Conservation (phyloP, 2,888 invertebrate species). For the Willowsia nigromaculata region DNA sequence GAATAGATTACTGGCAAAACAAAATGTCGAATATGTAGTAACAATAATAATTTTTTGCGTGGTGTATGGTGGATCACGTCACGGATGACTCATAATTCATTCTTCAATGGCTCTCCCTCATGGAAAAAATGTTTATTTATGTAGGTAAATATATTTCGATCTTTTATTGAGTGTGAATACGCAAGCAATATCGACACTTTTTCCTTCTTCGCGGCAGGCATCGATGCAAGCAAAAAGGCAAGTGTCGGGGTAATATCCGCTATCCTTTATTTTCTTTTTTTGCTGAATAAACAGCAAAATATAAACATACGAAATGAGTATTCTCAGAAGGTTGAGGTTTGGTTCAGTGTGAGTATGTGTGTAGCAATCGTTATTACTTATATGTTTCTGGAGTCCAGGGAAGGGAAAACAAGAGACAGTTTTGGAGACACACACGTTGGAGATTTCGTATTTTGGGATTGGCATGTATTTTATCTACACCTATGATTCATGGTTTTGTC, state of each 20-base stretch:
- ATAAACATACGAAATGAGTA: constrained; percentile 8
- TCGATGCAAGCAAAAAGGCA: constrained; percentile 26
- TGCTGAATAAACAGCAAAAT: constrained; percentile 43
- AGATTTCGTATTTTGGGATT: background rate
- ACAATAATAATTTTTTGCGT: background rate
- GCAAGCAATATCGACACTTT: constrained; percentile 42
- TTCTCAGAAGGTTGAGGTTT: background rate
- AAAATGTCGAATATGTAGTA: background rate
- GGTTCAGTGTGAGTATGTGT: background rate
- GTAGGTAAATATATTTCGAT: background rate
- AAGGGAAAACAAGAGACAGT: background rate
- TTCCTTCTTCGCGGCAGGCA: constrained; percentile 7
- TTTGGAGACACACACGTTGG: background rate
- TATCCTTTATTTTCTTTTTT: constrained; percentile 20
- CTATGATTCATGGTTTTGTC: too few species aligned
- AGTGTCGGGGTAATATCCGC: constrained; percentile 47
- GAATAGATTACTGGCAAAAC: background rate
- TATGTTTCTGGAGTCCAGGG: background rate
- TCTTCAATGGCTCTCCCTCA: background rate
- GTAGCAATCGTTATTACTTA: background rate
- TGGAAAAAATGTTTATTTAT: background rate
- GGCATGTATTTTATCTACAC: too few species aligned
- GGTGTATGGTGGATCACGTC: background rate
- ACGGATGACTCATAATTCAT: constrained; percentile 43
- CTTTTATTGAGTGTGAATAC: constrained; percentile 38